phyloP scores from a whole-genome alignment of 1,140 invertebrate species.

The Myzus persicae region DNA sequence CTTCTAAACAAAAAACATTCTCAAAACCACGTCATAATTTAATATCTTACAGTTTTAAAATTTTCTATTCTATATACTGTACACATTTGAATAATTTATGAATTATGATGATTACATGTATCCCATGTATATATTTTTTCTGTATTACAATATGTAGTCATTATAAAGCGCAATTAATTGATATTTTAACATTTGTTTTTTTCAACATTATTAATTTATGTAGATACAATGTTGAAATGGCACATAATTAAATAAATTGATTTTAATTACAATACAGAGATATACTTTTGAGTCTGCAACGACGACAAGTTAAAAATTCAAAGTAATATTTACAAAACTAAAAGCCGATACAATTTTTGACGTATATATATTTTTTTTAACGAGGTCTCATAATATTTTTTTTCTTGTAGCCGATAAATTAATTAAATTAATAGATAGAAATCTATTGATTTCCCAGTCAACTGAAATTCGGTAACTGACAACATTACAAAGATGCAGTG shows the following conservation, averaged over 20 bases:
- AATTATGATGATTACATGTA: too few species aligned
- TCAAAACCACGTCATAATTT: neutral
- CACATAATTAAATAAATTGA: neutral
- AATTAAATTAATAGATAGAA: neutral
- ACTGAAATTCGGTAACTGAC: neutral
- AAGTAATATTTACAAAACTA: neutral
- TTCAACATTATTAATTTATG: neutral
- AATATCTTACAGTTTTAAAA: neutral
- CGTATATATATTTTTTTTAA: neutral
- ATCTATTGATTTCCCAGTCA: neutral
- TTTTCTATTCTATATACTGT: neutral
- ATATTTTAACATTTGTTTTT: neutral
- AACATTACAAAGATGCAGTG: neutral
- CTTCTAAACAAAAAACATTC: neutral
- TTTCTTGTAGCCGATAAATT: neutral
- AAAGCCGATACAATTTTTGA: neutral
- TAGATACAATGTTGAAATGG: neutral
- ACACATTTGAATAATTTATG: neutral
- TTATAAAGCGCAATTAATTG: neutral
- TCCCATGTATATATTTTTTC: too few species aligned
- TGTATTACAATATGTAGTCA: too few species aligned
- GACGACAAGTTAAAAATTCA: neutral
- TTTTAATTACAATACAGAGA: neutral
- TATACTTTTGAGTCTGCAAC: neutral
- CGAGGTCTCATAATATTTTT: neutral